Base-by-base conservation (phyloP, 1,140 invertebrate species). In the Neodiprion fabricii region DNA sequence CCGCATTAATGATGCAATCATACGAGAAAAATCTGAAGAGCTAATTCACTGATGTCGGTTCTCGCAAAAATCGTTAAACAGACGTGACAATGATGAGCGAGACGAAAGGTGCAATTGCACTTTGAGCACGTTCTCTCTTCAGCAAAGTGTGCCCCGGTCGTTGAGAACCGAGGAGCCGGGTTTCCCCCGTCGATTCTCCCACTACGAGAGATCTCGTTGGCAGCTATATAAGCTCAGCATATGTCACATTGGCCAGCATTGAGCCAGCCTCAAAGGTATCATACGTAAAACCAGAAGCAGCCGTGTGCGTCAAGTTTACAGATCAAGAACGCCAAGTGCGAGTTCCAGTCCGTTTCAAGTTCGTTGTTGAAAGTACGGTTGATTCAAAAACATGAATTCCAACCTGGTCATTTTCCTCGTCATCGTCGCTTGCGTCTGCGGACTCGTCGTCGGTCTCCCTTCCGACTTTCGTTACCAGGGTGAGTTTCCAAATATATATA, bases 211-310 rank as follows among this genome's bases (percentile, higher is more conserved):
- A 53, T 53, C 50, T 53, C 50, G 17, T 53, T n/a, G 50, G 10
- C 50, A 11, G 50, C 70, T 75, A 75, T 75, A 75, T 75, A 72
- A 75, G 74, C 48, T 65, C 66, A 5, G 40, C 67, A 68, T 21
- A 21, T 68, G 67, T 68, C 67, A 68, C 17, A 17, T 68, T 21
- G 21, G 9, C 67, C 1, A 40, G 67, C 67, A 68, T 68, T 5
- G 28, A 11, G 53, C 10, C 10, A 68, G 28, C 28, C 67, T 68
- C 67, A 68, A 21, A 68, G 67, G 9, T 40, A 68, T 17, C 67
- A 40, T 9, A 53, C 10, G n/a, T 10, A 53, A 53, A 53, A 53
- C 10, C 17, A 21, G 17, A 21, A 21, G 17, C 17, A 21, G 17
- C 17, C 17, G 17, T 21, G 17, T 21, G 17, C 17, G 17, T 21